These are phyloP conservation scores for Syngnathus typhle DNA, from an alignment of 2,113 vertebrate species.

Conservation along the genomic window DNA sequence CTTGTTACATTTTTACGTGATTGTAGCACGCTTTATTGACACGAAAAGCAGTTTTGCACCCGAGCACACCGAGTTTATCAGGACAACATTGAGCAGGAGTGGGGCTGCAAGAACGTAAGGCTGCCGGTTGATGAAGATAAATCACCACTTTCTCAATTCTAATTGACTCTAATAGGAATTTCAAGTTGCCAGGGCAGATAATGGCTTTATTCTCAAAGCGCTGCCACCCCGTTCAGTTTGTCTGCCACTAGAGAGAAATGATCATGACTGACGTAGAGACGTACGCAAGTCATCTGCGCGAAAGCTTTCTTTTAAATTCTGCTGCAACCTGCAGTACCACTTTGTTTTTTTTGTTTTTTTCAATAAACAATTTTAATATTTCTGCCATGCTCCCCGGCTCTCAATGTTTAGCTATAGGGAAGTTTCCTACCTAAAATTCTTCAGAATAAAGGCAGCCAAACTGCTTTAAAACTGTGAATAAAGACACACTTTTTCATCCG, in stretches of 20 bases:
- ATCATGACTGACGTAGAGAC: neutral
- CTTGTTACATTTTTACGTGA: neutral
- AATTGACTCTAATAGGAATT: slow-evolving; percentile 50
- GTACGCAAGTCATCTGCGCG: neutral
- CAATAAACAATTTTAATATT: slow-evolving; percentile 16
- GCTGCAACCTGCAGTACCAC: slow-evolving; percentile 9
- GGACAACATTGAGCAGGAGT: slow-evolving; percentile 9
- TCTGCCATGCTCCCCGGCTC: slow-evolving; percentile 34
- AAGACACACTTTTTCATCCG: slow-evolving; percentile 57
- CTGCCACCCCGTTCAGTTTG: neutral
- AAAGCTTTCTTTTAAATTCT: slow-evolving; percentile 23
- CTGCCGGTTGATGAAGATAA: slow-evolving; percentile 55
- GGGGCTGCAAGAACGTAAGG: slow-evolving; percentile 4
- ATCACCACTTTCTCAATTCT: slow-evolving; percentile 44
- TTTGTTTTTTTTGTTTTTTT: neutral
- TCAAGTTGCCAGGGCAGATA: slow-evolving; percentile 40
- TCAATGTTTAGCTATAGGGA: slow-evolving; percentile 51
- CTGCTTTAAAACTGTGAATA: slow-evolving; percentile 62
- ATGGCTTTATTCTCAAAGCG: slow-evolving; percentile 25
- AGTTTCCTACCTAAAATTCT: slow-evolving; percentile 54
- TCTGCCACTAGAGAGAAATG: slow-evolving; percentile 6
- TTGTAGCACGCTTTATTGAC: neutral
- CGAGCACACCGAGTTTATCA: neutral
- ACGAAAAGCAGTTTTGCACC: neutral
- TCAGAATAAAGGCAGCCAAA: slow-evolving; percentile 51